phyloP scores from a whole-genome alignment of 2,113 vertebrate genomes.

The Aplodontia rufa region DNA sequence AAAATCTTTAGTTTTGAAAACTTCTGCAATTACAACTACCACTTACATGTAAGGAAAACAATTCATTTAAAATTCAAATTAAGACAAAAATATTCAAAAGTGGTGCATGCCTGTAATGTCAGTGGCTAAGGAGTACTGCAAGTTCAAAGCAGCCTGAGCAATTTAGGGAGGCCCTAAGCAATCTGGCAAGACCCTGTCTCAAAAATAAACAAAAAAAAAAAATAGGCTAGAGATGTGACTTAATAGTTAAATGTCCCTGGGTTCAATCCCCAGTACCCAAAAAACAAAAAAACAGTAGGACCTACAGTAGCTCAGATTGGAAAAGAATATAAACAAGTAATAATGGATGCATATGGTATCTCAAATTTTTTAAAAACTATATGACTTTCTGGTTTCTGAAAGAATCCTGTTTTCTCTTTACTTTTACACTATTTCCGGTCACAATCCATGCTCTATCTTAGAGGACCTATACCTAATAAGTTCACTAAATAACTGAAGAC shows the following conservation, averaged over 20 bases:
- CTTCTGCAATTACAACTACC: neutral
- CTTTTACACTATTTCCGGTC: neutral
- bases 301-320: neutral
- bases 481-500: neutral
- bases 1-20: constrained; percentile 17
- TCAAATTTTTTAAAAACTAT: neutral
- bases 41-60: neutral
- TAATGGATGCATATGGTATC: neutral
- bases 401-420: neutral
- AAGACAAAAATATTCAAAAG: neutral
- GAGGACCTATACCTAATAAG: neutral
- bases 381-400: neutral
- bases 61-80: constrained; percentile 44
- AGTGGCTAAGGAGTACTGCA: too few species aligned
- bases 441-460: neutral
- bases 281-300: neutral
- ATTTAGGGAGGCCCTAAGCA: too few species aligned
- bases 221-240: too few species aligned
- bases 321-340: constrained; percentile 11
- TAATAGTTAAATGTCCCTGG: too few species aligned
- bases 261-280: too few species aligned
- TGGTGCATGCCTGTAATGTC: too few species aligned
- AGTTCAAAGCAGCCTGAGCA: too few species aligned
- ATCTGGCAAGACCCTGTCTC: too few species aligned
- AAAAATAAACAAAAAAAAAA: too few species aligned